phyloP scores from a whole-genome alignment of 2,113 vertebrate species.

The Anthoscopus minutus region DNA sequence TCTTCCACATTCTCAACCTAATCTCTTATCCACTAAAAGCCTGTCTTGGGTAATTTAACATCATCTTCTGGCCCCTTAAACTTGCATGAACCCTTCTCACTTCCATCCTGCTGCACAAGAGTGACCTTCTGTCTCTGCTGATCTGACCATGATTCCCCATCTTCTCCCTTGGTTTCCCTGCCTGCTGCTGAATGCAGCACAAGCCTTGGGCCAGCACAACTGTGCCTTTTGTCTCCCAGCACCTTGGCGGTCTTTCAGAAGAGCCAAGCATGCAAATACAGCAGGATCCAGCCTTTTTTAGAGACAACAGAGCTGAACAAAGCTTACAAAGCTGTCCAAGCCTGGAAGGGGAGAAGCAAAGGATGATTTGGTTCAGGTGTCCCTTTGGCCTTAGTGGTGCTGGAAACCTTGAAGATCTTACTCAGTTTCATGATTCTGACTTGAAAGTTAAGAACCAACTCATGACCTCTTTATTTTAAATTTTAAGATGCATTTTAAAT shows the following conservation, averaged over 20 bases:
- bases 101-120: not conserved
- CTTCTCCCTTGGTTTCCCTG: not conserved
- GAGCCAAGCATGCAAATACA: not conserved
- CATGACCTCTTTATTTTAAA: not conserved
- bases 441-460: not conserved
- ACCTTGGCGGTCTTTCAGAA: rapidly evolving
- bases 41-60: not conserved
- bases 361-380: not conserved
- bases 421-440: not conserved
- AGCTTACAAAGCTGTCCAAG: not conserved
- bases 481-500: not conserved
- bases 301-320: not conserved
- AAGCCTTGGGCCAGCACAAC: not conserved
- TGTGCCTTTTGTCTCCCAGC: not conserved
- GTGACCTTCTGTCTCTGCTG: not conserved
- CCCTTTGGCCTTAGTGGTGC: not conserved
- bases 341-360: not conserved
- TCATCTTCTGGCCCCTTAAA: not conserved
- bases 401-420: not conserved
- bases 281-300: not conserved
- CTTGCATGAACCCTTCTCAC: not conserved
- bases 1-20: not conserved
- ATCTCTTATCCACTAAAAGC: not conserved
- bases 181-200: not conserved
- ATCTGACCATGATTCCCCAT: not conserved